A percentile compares a stretch with the other conserved stretches of the same genome.
Conservation (phyloP, 2,113 vertebrate genomes). For the Forbesichthys agassizii region DNA sequence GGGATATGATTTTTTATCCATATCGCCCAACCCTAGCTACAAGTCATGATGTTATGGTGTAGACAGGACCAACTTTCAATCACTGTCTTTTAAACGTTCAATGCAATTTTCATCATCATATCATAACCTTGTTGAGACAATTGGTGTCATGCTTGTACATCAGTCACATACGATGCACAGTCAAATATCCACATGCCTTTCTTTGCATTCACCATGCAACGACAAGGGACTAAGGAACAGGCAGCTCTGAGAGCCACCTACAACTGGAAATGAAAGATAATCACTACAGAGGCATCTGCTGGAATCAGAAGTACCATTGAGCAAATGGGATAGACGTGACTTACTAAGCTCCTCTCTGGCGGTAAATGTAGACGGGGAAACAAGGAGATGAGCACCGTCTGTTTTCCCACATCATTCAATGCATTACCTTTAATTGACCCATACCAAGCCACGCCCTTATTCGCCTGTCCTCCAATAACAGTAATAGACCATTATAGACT, state of each 20-base stretch:
- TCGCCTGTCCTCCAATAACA: too few species aligned
- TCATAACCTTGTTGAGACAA: slow-evolving; percentile 11
- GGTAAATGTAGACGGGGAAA: slow-evolving; percentile 1
- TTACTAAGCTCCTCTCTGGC: not conserved
- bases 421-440: slow-evolving; percentile 4
- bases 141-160: slow-evolving; percentile 41
- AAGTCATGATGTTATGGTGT: not conserved
- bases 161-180: slow-evolving; percentile 40
- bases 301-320: slow-evolving; percentile 8
- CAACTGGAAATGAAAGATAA: slow-evolving; percentile 27
- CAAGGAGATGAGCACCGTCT: slow-evolving; percentile 1
- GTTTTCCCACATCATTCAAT: slow-evolving; percentile 25
- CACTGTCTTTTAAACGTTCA: slow-evolving; percentile 12
- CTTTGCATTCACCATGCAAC: slow-evolving; percentile 47
- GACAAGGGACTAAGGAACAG: not conserved
- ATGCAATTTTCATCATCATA: slow-evolving; percentile 1
- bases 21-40: not conserved
- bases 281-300: not conserved
- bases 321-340: not conserved
- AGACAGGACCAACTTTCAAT: slow-evolving; percentile 6
- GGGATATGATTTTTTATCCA: too few species aligned
- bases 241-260: slow-evolving; percentile 10
- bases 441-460: too few species aligned
- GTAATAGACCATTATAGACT: too few species aligned
- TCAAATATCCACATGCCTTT: slow-evolving; percentile 46